A percentile compares a stretch with the other conserved stretches of the same genome.
These are phyloP conservation scores for Glandiceps talaboti DNA, from an alignment of 53 echinoderm and acorn worm species.

Conservation along the genomic window DNA sequence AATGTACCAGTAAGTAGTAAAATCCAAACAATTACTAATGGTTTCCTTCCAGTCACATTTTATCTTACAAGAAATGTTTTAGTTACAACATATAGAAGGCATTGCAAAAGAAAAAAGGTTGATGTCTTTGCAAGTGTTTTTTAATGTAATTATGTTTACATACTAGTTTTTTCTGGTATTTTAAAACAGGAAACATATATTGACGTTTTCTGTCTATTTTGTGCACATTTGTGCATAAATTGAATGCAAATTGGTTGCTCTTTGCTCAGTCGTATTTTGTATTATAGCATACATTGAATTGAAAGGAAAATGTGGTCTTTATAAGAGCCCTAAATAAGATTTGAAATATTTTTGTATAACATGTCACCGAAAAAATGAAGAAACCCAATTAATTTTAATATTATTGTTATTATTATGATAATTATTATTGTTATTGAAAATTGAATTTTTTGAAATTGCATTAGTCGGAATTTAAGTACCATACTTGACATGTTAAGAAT, in stretches of 20 bases:
- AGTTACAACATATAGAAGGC: no score
- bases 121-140: no score
- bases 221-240: neutral
- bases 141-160: neutral
- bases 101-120: no score
- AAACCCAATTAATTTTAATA: neutral
- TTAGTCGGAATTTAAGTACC: neutral
- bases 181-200: neutral
- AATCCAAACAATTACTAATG: no score
- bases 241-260: neutral
- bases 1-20: no score
- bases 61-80: no score
- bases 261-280: neutral
- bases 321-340: neutral
- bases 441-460: neutral
- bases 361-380: neutral
- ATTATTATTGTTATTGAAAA: no score
- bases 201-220: neutral
- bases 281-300: neutral
- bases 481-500: neutral
- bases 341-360: neutral
- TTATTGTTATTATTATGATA: no score
- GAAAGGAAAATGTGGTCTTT: neutral
- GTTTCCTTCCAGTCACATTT: no score
- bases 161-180: neutral